Base-by-base conservation (phyloP, 2,888 invertebrate species). In the Ichneumoninae sp. region DNA sequence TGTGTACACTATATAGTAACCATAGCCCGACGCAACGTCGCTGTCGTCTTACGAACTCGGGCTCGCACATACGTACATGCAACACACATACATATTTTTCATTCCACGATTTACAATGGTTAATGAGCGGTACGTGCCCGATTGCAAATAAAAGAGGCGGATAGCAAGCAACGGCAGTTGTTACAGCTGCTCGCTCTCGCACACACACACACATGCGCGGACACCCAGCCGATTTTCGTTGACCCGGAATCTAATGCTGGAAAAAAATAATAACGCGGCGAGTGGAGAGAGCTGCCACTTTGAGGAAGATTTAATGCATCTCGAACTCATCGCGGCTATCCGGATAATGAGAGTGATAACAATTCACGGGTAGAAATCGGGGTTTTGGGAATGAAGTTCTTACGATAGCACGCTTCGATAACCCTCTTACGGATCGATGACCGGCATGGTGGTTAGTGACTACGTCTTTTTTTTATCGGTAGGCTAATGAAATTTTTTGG, bases 121-220 rank as follows among this genome's bases (percentile, higher is more conserved):
- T 84, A 84, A 84, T 84, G 84, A 84, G 82, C 84, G 84, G 75
- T 84, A 82, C 84, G 84, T 84, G 79, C 84, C 68, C 84, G 84
- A 84, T 84, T 80, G 84, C 84, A 80, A 84, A 84, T 84, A 83
- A 75, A 78, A 84, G 50, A 57, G 65, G 30, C 69, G 40, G 33
- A 70, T 60, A 50, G 19, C 50, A 69, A 36, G 50, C 36, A 33
- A 52, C 30, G 33, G 47, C 47, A 57, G 62, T 33, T 60, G 52
- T 69, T 74, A 40, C 70, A 75, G 79, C 70, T 80, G 75, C 65
- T 33, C 33, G 72, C 44, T 77, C 16, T 22, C 72, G 30, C 57
- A 33, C 44, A 47, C 44, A 47, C 44, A 47, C 16, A 47, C 16
- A 16, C 72, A n/a, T 3, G 16, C 4, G 5, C 13, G 16, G 44